These are phyloP conservation scores for Oscheius sp. DNA, from an alignment of 2,888 invertebrate genomes.

Conservation along the genomic window DNA sequence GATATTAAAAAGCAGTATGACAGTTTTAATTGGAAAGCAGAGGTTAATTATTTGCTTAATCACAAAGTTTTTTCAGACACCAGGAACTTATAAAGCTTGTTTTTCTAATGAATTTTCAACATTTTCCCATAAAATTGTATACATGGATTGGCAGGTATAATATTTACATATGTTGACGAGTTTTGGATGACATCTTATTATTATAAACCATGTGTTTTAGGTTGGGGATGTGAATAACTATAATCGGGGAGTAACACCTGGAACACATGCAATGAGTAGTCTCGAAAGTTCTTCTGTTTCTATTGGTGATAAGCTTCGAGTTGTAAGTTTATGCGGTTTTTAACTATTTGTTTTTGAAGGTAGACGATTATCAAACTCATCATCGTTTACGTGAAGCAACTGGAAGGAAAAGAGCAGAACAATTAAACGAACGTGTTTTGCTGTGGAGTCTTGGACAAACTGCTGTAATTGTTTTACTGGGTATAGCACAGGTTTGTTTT, in stretches of 20 bases:
- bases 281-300: constrained; percentile 61
- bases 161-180: not conserved
- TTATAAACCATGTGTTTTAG: not conserved
- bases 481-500: constrained; percentile 91
- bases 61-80: constrained; percentile 28
- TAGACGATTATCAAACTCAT: constrained; percentile 95
- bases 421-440: constrained; percentile 90
- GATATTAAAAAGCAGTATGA: constrained; percentile 94
- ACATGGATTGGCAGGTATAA: constrained; percentile 96
- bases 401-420: constrained; percentile 92
- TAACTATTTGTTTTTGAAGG: constrained; percentile 73
- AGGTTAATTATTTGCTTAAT: constrained; percentile 61
- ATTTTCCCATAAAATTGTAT: constrained; percentile 96
- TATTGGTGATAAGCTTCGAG: constrained; percentile 64
- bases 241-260: constrained; percentile 38
- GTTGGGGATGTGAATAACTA: constrained; percentile 44
- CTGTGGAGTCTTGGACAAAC: constrained; percentile 93
- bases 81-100: constrained; percentile 77
- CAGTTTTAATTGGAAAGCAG: constrained; percentile 85
- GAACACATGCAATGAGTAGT: constrained; percentile 55
- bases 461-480: constrained; percentile 82
- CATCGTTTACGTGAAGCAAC: constrained; percentile 93
- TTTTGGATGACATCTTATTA: not conserved
- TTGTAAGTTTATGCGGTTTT: constrained; percentile 39
- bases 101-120: constrained; percentile 99